Evolutionary conservation across 53 echinoderm and acorn worm genomes (phyloP), one percentile per base, ranked within the genome.

Genomic region (Antedon mediterranea): DNA sequence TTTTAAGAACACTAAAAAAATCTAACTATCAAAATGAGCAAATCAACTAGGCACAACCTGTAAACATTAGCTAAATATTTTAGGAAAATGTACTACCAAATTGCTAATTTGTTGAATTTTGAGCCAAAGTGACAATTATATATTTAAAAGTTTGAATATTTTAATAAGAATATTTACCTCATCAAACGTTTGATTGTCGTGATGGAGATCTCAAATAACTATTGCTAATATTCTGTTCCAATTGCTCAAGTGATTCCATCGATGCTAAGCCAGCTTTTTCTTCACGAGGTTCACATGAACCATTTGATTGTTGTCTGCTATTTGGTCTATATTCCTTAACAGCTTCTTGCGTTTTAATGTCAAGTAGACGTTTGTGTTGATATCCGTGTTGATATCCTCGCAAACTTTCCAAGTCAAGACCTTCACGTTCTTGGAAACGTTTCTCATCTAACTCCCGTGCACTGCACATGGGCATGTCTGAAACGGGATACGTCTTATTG

Each of bases 401-500:
- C 20, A 57, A 43, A 28, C 26, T 34, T 23, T 33, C 30, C 23
- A 77, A 32, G 30, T 34, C 77, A 32, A 77, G 42, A 26, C 72
- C 32, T 71, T 83, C 71, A 37, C 34, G 31, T 30, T 83, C 83
- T 43, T 85, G 73, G 11, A 15, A 32, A 7, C 78, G 37, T 43
- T 85, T 81, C 28, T 83, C 34, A 20, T 93, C 90, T 18, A 88
- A 43, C 71, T 98, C 92, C 29, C 83, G 86, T 6, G 91, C 89
- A 74, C 98, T 98, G 77, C 82, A 85, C 30, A 82, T 76, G 0
- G 90, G 88, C 74, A 88, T 89, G 43, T 83, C 81, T 30, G 83
- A 83, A 23, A 93, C 88, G 0, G 89, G 76, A 27, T 92, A 87
- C 13, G 85, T 88, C 71, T 72, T 73, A 74, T 98, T 98, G 77